Evolutionary conservation across 2,797 vertebrate species (phyloP).

Genomic region (Sebastes diploproa): DNA sequence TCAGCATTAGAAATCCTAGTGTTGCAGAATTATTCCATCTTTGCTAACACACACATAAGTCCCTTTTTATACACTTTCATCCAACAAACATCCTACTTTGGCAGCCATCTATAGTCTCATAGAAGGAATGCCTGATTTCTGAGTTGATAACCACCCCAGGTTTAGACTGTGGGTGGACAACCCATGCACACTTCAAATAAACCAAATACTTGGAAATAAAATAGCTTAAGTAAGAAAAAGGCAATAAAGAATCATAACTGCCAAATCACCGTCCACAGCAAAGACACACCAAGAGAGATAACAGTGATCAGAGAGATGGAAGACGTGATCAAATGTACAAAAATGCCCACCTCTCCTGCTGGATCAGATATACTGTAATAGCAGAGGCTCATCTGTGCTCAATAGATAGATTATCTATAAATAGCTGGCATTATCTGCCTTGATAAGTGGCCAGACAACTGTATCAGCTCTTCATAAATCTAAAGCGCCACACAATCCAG

Average conservation of each 20-base stretch:
- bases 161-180: background rate
- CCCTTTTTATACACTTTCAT: background rate
- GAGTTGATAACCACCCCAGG: background rate
- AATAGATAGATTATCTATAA: conserved; percentile 84
- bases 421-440: conserved; percentile 79
- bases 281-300: background rate
- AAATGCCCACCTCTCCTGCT: conserved; percentile 22
- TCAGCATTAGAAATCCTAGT: too few relatives aligned
- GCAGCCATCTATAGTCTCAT: background rate
- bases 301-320: background rate
- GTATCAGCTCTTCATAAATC: conserved; percentile 75
- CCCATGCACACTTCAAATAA: background rate
- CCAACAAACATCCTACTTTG: background rate
- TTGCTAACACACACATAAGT: background rate
- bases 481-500: conserved; percentile 48
- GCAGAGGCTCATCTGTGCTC: conserved; percentile 67
- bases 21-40: background rate
- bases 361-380: conserved; percentile 49
- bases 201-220: background rate
- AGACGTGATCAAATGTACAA: conserved; percentile 10
- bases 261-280: background rate
- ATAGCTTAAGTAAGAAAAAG: background rate
- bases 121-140: background rate
- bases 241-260: background rate
- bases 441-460: conserved; percentile 69